Evolutionary conservation across 1,140 invertebrate genomes (phyloP).

Genomic region (Limonius californicus): DNA sequence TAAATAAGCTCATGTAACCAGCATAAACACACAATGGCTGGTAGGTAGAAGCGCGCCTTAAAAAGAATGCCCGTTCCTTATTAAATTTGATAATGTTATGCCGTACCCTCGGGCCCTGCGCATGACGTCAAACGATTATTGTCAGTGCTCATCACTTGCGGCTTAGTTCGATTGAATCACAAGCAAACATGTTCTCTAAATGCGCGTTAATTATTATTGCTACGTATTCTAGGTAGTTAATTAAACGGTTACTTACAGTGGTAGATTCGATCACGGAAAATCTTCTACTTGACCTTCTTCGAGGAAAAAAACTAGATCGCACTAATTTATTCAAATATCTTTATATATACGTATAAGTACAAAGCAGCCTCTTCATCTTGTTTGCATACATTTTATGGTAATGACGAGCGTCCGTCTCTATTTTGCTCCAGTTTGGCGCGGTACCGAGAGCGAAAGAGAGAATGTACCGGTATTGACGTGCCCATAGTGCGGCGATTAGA

Average conservation of each 20-base stretch:
- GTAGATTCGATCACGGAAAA: constrained; percentile 10
- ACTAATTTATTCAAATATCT: constrained; percentile 1
- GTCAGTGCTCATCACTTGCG: too few relatives aligned
- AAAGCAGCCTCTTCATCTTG: background rate
- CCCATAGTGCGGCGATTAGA: background rate
- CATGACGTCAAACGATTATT: too few relatives aligned
- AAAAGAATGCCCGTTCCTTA: background rate
- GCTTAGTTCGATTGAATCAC: too few relatives aligned
- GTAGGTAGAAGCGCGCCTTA: background rate
- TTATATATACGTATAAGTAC: background rate
- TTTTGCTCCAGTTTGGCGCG: background rate
- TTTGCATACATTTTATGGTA: background rate
- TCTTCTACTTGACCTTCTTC: constrained; percentile 4
- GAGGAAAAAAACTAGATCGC: background rate
- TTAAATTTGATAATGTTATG: background rate
- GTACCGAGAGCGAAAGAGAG: background rate
- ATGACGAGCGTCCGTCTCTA: background rate
- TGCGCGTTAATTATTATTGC: too few relatives aligned
- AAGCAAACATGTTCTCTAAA: too few relatives aligned
- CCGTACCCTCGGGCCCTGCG: background rate
- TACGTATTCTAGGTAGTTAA: too few relatives aligned
- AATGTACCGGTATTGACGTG: background rate
- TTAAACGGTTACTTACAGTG: too few relatives aligned
- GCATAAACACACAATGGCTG: background rate
- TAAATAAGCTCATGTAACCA: background rate